Evolutionary conservation across 1,140 invertebrate species (phyloP).

Genomic region (Panulirus ornatus): DNA sequence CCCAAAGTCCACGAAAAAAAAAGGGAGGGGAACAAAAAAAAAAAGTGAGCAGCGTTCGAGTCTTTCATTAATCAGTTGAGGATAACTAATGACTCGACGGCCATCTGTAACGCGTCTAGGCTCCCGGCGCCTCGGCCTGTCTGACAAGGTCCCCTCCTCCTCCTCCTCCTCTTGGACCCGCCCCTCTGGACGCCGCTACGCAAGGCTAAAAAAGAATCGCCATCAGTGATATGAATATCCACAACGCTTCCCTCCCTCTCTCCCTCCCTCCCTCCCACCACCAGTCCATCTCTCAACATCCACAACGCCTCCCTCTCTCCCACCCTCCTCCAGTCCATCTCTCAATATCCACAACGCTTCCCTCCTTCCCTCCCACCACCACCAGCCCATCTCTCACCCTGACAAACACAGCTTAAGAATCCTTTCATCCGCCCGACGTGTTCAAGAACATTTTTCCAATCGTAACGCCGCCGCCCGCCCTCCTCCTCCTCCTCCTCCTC

Average conservation of each 20-base stretch:
- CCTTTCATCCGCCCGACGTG: not conserved
- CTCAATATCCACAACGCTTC: too few species aligned
- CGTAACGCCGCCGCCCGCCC: too few species aligned
- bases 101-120: not conserved
- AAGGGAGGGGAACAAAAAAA: too few species aligned
- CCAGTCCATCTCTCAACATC: too few species aligned
- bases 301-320: too few species aligned
- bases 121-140: not conserved
- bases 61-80: not conserved
- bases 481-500: not conserved
- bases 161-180: not conserved
- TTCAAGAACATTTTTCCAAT: not conserved
- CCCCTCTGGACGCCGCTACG: not conserved
- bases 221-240: not conserved
- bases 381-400: constrained; percentile 1
- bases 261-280: too few species aligned
- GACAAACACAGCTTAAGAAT: not conserved
- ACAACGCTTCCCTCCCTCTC: too few species aligned
- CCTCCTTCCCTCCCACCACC: too few species aligned
- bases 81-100: not conserved
- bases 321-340: too few species aligned
- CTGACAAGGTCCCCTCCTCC: not conserved
- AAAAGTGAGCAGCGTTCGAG: too few species aligned
- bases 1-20: too few species aligned
- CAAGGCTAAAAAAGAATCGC: not conserved